These are phyloP conservation scores for Mechanitis mazaeus DNA, from an alignment of 2,888 invertebrate species.

Conservation along the genomic window DNA sequence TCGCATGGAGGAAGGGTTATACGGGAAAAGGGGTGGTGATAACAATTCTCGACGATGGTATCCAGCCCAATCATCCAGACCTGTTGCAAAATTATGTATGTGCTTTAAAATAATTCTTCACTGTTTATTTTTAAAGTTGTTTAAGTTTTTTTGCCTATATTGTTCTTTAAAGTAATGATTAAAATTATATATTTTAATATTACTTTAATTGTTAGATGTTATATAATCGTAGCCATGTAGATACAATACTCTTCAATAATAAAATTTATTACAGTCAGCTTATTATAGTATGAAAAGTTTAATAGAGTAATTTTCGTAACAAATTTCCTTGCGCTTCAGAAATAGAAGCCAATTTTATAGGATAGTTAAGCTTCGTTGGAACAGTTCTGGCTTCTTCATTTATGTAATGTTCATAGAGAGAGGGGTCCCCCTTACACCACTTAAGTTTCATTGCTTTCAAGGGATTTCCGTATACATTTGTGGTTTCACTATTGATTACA, in stretches of 20 bases:
- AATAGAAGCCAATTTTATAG: slow-evolving; percentile 23
- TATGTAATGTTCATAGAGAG: slow-evolving; percentile 20
- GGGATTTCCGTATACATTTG: slow-evolving; percentile 25
- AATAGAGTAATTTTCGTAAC: slow-evolving; percentile 23
- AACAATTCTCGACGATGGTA: slow-evolving; percentile 97
- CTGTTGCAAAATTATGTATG: slow-evolving; percentile 93
- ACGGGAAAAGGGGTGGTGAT: slow-evolving; percentile 97
- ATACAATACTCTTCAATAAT: not conserved
- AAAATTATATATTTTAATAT: too few species aligned
- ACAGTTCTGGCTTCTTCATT: slow-evolving; percentile 23
- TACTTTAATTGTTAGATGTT: too few species aligned
- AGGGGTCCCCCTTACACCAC: slow-evolving; percentile 16
- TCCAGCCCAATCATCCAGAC: slow-evolving; percentile 97
- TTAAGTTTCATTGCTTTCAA: slow-evolving; percentile 27
- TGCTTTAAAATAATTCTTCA: slow-evolving; percentile 19
- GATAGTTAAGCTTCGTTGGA: slow-evolving; percentile 22
- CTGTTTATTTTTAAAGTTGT: too few species aligned
- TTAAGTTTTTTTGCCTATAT: too few species aligned
- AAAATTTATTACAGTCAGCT: slow-evolving; percentile 15
- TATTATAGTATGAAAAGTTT: slow-evolving; percentile 21
- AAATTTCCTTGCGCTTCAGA: slow-evolving; percentile 24
- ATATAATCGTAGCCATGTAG: not conserved
- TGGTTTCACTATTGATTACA: slow-evolving; percentile 26
- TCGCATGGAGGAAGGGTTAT: slow-evolving; percentile 96
- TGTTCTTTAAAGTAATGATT: too few species aligned